phyloP scores from a whole-genome alignment of 2,113 vertebrate genomes.

The Varanus komodoensis region DNA sequence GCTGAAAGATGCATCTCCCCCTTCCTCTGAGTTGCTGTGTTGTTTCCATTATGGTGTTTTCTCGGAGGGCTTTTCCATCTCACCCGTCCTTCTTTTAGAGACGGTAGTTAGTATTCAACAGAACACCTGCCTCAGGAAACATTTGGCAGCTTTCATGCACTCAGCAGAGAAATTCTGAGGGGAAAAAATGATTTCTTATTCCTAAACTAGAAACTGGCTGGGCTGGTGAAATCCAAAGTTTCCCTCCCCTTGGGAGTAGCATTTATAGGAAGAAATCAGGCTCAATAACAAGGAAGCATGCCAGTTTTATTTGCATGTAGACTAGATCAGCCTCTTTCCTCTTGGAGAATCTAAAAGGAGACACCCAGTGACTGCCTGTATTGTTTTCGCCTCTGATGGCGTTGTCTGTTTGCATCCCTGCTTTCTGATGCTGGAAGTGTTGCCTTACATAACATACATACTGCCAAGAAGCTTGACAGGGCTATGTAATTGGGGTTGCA shows the following conservation, averaged over 20 bases:
- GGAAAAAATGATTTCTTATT: constrained; percentile 55
- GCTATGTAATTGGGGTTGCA: not conserved
- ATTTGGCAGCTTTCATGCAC: constrained; percentile 51
- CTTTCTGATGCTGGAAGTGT: not conserved
- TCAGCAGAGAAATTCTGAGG: constrained; percentile 52
- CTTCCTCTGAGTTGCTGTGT: not conserved
- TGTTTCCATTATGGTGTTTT: constrained; percentile 16
- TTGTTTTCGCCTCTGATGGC: not conserved
- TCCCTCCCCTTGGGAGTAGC: constrained; percentile 41
- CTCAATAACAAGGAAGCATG: constrained; percentile 45
- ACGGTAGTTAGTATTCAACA: constrained; percentile 50
- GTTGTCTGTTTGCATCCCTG: not conserved
- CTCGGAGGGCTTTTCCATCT: constrained; percentile 45
- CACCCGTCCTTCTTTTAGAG: constrained; percentile 49
- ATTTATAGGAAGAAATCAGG: constrained; percentile 10
- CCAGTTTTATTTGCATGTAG: constrained; percentile 46
- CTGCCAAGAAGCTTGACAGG: not conserved
- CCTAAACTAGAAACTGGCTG: constrained; percentile 47
- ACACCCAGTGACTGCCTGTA: not conserved
- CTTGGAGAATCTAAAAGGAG: constrained; percentile 36
- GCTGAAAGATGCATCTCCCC: constrained; percentile 12
- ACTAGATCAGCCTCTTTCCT: constrained; percentile 35
- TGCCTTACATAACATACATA: not conserved
- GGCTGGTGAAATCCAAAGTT: constrained; percentile 42
- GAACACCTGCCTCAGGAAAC: constrained; percentile 60